Percentiles rank a stretch among this genome's conserved stretches.
These are phyloP conservation scores for Drosophila pseudotakahashii DNA, from an alignment of 2,888 invertebrate species.

Conservation along the genomic window DNA sequence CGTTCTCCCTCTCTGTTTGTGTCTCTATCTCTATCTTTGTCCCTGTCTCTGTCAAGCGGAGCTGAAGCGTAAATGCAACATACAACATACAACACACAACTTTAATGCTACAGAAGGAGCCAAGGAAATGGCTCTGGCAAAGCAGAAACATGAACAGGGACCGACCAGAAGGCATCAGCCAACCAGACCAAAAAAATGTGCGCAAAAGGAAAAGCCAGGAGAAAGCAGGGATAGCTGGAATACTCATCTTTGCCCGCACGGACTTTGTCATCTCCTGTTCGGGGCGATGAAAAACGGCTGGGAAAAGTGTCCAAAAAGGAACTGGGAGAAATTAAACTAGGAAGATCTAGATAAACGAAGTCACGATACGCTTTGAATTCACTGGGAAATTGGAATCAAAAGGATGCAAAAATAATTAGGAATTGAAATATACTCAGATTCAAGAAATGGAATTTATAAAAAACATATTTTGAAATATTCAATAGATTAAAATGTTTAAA, in stretches of 20 bases:
- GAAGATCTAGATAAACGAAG: slow-evolving; percentile 1
- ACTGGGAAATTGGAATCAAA: slow-evolving; percentile 3
- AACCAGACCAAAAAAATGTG: slow-evolving; percentile 31
- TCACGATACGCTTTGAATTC: slow-evolving; percentile 17
- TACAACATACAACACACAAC: slow-evolving; percentile 45
- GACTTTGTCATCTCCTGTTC: slow-evolving; percentile 35
- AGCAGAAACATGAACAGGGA: slow-evolving; percentile 41
- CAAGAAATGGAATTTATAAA: too few relatives aligned
- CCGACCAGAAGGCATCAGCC: slow-evolving; percentile 25
- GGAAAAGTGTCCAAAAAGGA: slow-evolving; percentile 10
- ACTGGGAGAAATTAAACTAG: slow-evolving; percentile 4
- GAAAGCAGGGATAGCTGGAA: slow-evolving; percentile 2
- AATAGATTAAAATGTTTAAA: too few relatives aligned
- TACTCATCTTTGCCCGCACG: slow-evolving; percentile 31
- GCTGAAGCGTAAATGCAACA: slow-evolving; percentile 63
- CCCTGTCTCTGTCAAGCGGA: slow-evolving; percentile 35
- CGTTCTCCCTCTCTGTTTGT: neutral
- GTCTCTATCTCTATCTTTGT: slow-evolving; percentile 27
- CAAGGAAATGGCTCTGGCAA: slow-evolving; percentile 38
- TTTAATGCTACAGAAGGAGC: slow-evolving; percentile 49
- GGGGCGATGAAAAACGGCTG: slow-evolving; percentile 29
- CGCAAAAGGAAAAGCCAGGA: slow-evolving; percentile 2
- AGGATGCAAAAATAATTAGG: neutral
- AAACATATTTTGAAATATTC: too few relatives aligned
- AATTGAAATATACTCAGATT: too few relatives aligned